These are phyloP conservation scores for Drosophila atripex DNA, from an alignment of 2,888 invertebrate species.

Conservation along the genomic window DNA sequence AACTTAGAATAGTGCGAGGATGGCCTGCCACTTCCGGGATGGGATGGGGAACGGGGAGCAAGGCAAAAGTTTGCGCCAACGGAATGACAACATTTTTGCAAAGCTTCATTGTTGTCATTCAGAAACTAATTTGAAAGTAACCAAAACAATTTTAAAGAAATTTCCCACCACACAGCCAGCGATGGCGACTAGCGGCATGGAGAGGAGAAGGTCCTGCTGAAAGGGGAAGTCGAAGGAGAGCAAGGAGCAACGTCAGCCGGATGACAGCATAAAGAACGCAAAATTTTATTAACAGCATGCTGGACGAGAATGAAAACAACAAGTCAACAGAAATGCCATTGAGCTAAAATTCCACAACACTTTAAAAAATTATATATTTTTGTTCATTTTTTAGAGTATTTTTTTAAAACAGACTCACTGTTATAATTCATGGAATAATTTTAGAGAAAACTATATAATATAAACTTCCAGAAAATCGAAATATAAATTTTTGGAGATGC, in stretches of 20 bases:
- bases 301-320: constrained; percentile 64
- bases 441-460: too few species aligned
- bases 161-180: constrained; percentile 70
- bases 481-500: not conserved
- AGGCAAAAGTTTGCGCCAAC: constrained; percentile 71
- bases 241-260: constrained; percentile 42
- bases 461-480: too few species aligned
- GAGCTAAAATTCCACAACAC: too few species aligned
- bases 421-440: too few species aligned
- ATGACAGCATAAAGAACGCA: constrained; percentile 68
- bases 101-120: constrained; percentile 78
- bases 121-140: constrained; percentile 81
- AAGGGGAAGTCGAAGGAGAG: not conserved
- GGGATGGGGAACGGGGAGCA: constrained; percentile 16
- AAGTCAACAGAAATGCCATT: constrained; percentile 25
- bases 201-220: constrained; percentile 12
- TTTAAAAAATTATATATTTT: not conserved
- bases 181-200: constrained; percentile 22
- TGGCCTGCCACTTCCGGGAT: constrained; percentile 14
- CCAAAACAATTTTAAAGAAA: constrained; percentile 81
- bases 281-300: constrained; percentile 78
- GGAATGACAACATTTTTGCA: constrained; percentile 81
- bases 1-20: constrained; percentile 6
- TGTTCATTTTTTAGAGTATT: not conserved
- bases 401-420: not conserved